Percentiles rank a stretch among this genome's conserved stretches.
phyloP scores from a whole-genome alignment of 2,113 vertebrate genomes.

The Cochlearius cochlearius region DNA sequence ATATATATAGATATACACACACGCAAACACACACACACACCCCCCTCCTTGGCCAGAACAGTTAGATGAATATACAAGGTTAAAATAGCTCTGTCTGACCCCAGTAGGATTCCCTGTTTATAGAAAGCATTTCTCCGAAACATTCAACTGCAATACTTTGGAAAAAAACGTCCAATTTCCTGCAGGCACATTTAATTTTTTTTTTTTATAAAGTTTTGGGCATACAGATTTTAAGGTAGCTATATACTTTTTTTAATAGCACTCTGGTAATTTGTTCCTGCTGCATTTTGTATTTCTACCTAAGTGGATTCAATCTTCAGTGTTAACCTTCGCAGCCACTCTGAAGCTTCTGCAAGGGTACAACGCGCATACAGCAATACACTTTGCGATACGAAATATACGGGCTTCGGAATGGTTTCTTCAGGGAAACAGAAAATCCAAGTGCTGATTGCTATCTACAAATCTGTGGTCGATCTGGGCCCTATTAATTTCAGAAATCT shows the following conservation, averaged over 20 bases:
- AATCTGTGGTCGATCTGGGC: background rate
- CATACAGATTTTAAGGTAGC: background rate
- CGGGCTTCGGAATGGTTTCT: fast-evolving
- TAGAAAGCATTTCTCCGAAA: background rate
- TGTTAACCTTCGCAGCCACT: background rate
- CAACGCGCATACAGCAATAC: too few species aligned
- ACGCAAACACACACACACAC: background rate
- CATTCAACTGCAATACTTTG: background rate
- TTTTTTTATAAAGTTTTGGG: background rate
- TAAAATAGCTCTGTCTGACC: slow-evolving; percentile 41
- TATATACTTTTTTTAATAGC: background rate
- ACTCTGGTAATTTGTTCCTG: background rate
- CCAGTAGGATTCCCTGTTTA: slow-evolving; percentile 25
- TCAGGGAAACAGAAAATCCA: background rate
- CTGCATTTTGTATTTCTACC: background rate
- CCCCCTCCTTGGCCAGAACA: background rate
- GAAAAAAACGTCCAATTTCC: background rate
- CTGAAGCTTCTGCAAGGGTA: background rate
- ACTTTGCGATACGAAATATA: background rate
- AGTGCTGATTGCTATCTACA: background rate
- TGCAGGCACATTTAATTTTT: background rate
- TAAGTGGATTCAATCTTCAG: background rate
- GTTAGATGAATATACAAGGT: background rate
- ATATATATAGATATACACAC: background rate
- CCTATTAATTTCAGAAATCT: background rate